A percentile compares a stretch with the other conserved stretches of the same genome.
phyloP scores from a whole-genome alignment of 2,888 invertebrate genomes.

The Synergus umbraculus region DNA sequence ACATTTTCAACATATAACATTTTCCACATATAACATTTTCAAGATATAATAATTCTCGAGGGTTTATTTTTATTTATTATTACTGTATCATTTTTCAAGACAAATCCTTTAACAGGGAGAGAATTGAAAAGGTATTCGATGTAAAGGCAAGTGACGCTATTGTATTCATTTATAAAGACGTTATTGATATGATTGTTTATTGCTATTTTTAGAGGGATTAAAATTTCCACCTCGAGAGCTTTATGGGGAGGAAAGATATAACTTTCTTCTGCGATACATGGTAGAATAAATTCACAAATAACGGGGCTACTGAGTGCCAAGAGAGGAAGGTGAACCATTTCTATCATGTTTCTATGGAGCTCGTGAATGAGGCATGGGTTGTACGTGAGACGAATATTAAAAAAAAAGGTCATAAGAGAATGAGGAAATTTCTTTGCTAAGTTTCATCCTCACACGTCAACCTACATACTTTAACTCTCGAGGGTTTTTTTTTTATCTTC shows the following conservation, averaged over 20 bases:
- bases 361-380: slow-evolving; percentile 56
- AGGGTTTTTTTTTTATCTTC: slow-evolving; percentile 18
- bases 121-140: too few relatives aligned
- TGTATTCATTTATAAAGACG: too few relatives aligned
- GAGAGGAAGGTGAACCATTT: slow-evolving; percentile 26
- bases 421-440: slow-evolving; percentile 39
- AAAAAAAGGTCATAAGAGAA: slow-evolving; percentile 41
- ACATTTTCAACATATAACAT: too few relatives aligned
- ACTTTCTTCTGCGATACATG: slow-evolving; percentile 23
- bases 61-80: too few relatives aligned
- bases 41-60: too few relatives aligned
- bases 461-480: not conserved
- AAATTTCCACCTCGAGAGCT: not conserved
- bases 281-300: slow-evolving; percentile 34
- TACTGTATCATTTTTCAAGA: too few relatives aligned
- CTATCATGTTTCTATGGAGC: slow-evolving; percentile 27
- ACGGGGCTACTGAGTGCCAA: slow-evolving; percentile 15
- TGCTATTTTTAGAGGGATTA: not conserved
- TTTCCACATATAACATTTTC: too few relatives aligned
- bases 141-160: too few relatives aligned
- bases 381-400: slow-evolving; percentile 59
- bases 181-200: not conserved
- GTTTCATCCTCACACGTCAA: slow-evolving; percentile 27
- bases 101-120: too few relatives aligned
- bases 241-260: not conserved